Evolutionary conservation across 2,797 vertebrate species (phyloP), one percentile per base, ranked within the genome.

Genomic region (Ctenopoma multispine): DNA sequence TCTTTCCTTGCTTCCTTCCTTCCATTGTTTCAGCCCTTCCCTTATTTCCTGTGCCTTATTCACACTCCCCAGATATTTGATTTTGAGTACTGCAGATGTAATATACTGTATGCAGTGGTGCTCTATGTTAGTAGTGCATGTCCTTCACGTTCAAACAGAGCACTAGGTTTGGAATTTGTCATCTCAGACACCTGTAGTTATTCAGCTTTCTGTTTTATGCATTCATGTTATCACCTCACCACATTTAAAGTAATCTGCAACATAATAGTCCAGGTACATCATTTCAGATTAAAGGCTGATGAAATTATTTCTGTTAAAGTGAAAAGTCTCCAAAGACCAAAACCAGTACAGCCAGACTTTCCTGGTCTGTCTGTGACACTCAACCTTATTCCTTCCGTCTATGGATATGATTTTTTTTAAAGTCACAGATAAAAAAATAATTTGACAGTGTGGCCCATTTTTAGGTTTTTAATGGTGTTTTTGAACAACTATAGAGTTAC

Each of bases 11-110:
- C 51, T 55, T 72, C 31, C 64, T 69, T 72, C 41, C 65, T 44
- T 55, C 23, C 69, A 34, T 82, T 58, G 72, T 50, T 70, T 65
- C 49, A 63, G 63, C 67, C 60, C 84, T 75, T 69, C 75, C 72
- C 34, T 77, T 62, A 71, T 82, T 76, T 79, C 78, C 75, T 81
- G 50, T 62, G 82, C 79, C 87, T 73, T 86, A 54, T 75, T 73
- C 77, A 63, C 54, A 63, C 72, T 54, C 49, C 60, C 50, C 27
- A 60, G 68, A 75, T 49, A 75, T 50, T 0, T 57, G n/a, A 60
- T 38, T 38, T 61, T 50, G 53, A 54, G 41, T 23, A 41, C 61
- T 44, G 56, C 50, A 61, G 69, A 81, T 66, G 48, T 5, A 62
- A 47, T 34, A 36, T 44, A 24, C 21, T 66, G 40, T 80, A 48